These are phyloP conservation scores for Drosophila neotestacea DNA, from an alignment of 2,888 invertebrate species.

Conservation along the genomic window DNA sequence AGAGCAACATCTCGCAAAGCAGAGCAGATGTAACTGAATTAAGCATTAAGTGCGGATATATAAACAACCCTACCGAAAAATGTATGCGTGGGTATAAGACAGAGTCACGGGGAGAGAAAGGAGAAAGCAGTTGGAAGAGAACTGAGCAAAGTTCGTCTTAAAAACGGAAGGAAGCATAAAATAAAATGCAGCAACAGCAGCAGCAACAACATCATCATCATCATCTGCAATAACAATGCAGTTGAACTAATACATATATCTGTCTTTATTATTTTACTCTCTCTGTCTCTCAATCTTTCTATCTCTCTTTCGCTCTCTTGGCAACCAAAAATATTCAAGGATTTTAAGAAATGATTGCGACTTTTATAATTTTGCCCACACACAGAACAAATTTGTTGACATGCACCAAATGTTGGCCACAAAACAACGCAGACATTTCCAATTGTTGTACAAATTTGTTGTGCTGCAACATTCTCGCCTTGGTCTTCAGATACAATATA, in stretches of 20 bases:
- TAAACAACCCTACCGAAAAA: constrained; percentile 79
- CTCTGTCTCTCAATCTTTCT: neutral
- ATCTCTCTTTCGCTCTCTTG: neutral
- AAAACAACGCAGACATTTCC: constrained; percentile 54
- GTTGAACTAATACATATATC: constrained; percentile 24
- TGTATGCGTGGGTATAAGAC: constrained; percentile 48
- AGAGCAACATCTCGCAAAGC: constrained; percentile 33
- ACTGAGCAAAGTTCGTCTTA: constrained; percentile 53
- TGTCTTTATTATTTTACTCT: constrained; percentile 7
- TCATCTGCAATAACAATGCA: constrained; percentile 37
- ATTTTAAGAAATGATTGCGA: constrained; percentile 77
- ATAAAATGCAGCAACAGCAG: constrained; percentile 71
- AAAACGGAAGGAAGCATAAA: constrained; percentile 80
- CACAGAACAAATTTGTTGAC: constrained; percentile 72
- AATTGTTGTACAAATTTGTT: constrained; percentile 68
- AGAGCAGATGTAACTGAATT: constrained; percentile 80
- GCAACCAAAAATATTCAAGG: constrained; percentile 67
- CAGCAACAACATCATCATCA: constrained; percentile 43
- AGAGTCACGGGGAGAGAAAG: neutral
- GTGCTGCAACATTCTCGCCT: constrained; percentile 59
- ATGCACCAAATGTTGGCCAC: constrained; percentile 72
- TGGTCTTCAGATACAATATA: constrained; percentile 42
- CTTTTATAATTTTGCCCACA: constrained; percentile 74
- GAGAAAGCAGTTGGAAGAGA: neutral
- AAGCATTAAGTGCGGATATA: constrained; percentile 82